Evolutionary conservation across 2,888 invertebrate genomes (phyloP).

Genomic region (Leptinotarsa juncta): DNA sequence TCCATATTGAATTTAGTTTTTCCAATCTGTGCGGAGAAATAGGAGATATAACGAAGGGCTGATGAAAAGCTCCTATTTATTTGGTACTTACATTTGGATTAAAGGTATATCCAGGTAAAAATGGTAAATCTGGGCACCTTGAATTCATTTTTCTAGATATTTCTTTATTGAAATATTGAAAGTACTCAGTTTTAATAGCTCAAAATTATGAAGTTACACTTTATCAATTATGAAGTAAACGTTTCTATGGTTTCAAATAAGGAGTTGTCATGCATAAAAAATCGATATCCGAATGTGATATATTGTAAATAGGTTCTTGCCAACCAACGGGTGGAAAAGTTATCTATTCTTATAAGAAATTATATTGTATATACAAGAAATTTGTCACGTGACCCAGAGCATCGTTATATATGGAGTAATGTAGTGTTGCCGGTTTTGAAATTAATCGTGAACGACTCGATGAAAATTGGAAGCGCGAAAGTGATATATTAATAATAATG

Average conservation of each 20-base stretch:
- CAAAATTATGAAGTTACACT: background rate
- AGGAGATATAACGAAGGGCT: conserved; percentile 8
- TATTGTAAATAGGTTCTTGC: no score
- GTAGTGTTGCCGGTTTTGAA: no score
- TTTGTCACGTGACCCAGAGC: no score
- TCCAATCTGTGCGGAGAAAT: conserved; percentile 68
- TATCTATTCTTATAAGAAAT: no score
- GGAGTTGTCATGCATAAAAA: no score
- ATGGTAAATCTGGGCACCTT: conserved; percentile 76
- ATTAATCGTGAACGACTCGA: no score
- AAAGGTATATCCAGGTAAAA: conserved; percentile 79
- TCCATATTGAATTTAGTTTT: conserved; percentile 71
- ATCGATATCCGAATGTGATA: no score
- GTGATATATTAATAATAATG: no score
- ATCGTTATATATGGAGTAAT: no score
- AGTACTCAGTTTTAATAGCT: background rate
- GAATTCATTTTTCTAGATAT: conserved; percentile 53
- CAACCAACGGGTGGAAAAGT: no score
- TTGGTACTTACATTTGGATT: conserved; percentile 72
- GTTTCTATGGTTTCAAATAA: background rate
- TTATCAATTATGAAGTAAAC: conserved; percentile 8
- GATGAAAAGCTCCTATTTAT: background rate
- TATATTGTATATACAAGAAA: no score
- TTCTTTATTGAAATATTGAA: background rate
- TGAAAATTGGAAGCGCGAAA: no score